phyloP scores from a whole-genome alignment of 2,888 invertebrate genomes.

The Cyrtodaria siliqua region DNA sequence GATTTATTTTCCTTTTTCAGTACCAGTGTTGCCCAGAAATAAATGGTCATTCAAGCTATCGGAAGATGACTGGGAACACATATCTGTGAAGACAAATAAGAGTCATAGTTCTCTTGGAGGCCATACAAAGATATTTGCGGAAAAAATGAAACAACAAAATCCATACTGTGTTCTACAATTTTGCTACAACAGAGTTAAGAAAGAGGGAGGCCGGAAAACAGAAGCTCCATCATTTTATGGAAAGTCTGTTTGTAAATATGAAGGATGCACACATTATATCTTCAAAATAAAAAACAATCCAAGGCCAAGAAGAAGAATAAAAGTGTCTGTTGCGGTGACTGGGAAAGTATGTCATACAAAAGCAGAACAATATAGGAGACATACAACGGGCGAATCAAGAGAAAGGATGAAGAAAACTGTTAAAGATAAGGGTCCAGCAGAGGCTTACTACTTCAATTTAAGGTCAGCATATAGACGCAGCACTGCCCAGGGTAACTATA shows the following conservation, averaged over 20 bases:
- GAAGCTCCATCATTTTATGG: not conserved
- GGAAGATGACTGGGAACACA: not conserved
- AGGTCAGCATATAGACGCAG: not conserved
- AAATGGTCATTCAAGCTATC: no score
- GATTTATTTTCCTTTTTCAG: no score
- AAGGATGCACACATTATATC: not conserved
- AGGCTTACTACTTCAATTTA: not conserved
- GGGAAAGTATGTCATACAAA: not conserved
- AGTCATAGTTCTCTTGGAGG: not conserved
- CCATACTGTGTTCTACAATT: not conserved
- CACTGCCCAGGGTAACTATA: not conserved
- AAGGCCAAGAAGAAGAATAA: not conserved
- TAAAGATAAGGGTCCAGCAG: not conserved
- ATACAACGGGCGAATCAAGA: not conserved
- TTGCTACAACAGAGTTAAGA: not conserved
- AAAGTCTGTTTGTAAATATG: not conserved
- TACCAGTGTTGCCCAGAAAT: no score
- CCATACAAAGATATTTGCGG: not conserved
- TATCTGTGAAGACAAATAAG: not conserved
- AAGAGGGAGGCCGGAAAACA: not conserved
- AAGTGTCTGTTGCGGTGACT: not conserved
- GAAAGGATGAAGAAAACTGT: not conserved
- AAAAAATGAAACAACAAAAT: not conserved
- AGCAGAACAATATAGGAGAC: not conserved
- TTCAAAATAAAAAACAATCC: not conserved